Base-by-base conservation (phyloP, 2,888 invertebrate genomes). In the Baronia brevicornis region DNA sequence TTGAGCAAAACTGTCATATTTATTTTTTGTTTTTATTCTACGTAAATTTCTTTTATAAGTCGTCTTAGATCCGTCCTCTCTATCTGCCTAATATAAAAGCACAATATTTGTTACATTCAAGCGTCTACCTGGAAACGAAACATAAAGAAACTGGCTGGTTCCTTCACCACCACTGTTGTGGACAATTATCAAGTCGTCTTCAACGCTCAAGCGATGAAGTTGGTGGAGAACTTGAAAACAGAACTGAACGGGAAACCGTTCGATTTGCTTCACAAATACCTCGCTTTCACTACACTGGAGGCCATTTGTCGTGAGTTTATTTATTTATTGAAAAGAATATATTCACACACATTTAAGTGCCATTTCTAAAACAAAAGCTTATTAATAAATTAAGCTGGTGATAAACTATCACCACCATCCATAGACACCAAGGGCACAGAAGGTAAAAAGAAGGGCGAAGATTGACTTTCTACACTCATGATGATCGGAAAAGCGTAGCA, bases 231-330 rank as follows among this genome's bases (percentile, higher is more conserved):
- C 5, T 13, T 31, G 1, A 8, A 31, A 5, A 9, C 1, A 4
- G 31, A 31, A 18, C 60, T 49, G 1, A 64, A 58, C 2, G 29
- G 36, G 1, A 51, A 50, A n/a, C 66, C 74, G 0, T 69, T 73
- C 13, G 55, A 74, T 30, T 41, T 56, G 0, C 42, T 65, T 36
- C 33, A 64, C 2, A 54, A 66, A n/a, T 49, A 56, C 2, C 50
- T 43, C 5, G 58, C 69, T 1, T 48, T 48, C n/a, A 49, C 53
- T 1, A 67, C 75, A 0, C 32, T 78, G 26, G 74, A 75, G 36
- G 38, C 69, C 6, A 70, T 77, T 21, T 75, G 73, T 31, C 70
- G 78, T 75, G 39, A 67, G 67, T 59, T n/a, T n/a, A n/a, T n/a
- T n/a, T n/a, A n/a, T n/a, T 11, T n/a, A 24, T 22, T 3, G 1